Conservation (phyloP, 2,888 invertebrate species). For the Caprella mutica region DNA sequence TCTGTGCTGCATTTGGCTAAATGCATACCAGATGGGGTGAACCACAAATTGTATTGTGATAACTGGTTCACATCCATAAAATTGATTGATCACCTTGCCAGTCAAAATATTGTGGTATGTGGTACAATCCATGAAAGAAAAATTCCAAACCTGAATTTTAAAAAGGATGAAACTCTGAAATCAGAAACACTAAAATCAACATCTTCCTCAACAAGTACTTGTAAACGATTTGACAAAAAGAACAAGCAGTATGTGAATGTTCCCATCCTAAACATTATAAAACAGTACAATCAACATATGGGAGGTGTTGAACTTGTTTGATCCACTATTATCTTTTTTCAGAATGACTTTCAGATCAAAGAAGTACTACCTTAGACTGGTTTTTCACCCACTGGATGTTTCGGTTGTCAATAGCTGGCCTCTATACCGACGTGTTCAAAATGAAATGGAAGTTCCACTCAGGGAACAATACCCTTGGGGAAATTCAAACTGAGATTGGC, state of each 20-base stretch:
- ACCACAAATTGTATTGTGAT: constrained; percentile 8
- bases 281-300: constrained; percentile 11
- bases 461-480: too few relatives aligned
- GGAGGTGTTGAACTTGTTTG: constrained; percentile 15
- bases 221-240: too few relatives aligned
- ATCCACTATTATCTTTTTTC: constrained; percentile 7
- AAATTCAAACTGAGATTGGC: constrained; percentile 7
- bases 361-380: constrained; percentile 13
- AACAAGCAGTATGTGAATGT: constrained; percentile 16
- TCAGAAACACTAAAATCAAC: too few relatives aligned
- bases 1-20: constrained; percentile 5
- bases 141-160: constrained; percentile 6
- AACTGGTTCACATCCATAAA: too few relatives aligned
- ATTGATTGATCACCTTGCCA: too few relatives aligned
- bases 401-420: constrained; percentile 15
- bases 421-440: constrained; percentile 10
- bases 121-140: too few relatives aligned
- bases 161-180: constrained; percentile 10
- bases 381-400: constrained; percentile 13
- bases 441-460: too few relatives aligned
- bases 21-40: constrained; percentile 4
- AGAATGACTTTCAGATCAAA: too few relatives aligned
- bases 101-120: too few relatives aligned
- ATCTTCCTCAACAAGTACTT: constrained; percentile 8
- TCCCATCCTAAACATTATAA: constrained; percentile 6